Base-by-base conservation (phyloP, 2,113 vertebrate genomes). In the Anseranas semipalmata region DNA sequence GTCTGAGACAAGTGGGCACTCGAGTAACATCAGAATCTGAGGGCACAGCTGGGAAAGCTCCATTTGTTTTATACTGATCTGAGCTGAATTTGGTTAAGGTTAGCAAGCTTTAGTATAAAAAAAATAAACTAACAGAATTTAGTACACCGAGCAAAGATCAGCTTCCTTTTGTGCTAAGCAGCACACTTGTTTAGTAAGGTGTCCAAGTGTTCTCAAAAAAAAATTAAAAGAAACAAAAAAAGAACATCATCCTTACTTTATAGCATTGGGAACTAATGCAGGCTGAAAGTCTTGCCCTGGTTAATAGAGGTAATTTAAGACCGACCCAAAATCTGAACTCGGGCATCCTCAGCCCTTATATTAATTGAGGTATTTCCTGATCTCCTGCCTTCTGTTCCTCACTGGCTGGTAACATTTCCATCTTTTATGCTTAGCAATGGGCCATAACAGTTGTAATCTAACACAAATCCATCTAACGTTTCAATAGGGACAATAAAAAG, bases 401-500 rank as follows among this genome's bases (percentile, higher is more conserved):
- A 28, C 62, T 32, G 66, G 17, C 15, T 41, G 48, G 30, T 1
- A 22, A 9, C 24, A 25, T 1, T 56, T 67, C 56, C 46, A 73
- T 30, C 60, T 62, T n/a, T 77, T 20, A n/a, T 55, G 4, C 59
- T 66, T 15, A 60, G 48, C 33, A 59, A n/a, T 4, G 43, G 45
- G n/a, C 35, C 28, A 12, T 5, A 24, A 6, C 20, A 53, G 22
- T 24, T 35, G 17, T 8, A 21, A 77, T 32, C 68, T 37, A 53
- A 58, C 67, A 83, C 10, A 43, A 87, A 95, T 50, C 91, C 72
- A 52, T 37, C 86, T 43, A n/a, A 25, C 27, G 22, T 75, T 68
- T 78, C 83, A 90, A 24, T 0, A 66, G 86, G 53, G 76, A 52
- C 67, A 45, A 83, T 45, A 6, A 66, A 75, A 41, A 43, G 43